Conservation (phyloP, 1,140 invertebrate species). For the Ganaspis sp. region DNA sequence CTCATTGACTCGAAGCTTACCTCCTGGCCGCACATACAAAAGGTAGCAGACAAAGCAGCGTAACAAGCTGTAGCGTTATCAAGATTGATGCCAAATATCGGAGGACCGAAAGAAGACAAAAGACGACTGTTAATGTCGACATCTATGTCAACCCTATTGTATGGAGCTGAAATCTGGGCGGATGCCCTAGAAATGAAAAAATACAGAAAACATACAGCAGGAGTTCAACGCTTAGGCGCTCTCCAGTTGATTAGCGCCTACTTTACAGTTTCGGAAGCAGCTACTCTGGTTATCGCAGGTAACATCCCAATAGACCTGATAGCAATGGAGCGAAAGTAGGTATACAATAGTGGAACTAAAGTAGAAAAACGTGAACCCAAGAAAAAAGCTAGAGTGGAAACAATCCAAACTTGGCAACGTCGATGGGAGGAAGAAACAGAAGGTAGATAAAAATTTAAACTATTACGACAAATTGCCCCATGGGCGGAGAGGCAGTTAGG, state of each 20-base stretch:
- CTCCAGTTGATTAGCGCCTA: constrained; percentile 35
- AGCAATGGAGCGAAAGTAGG: constrained; percentile 34
- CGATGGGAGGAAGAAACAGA: constrained; percentile 15
- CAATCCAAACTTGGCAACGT: constrained; percentile 31
- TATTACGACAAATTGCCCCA: constrained; percentile 29
- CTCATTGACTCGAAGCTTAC: constrained; percentile 41
- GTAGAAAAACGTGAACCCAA: constrained; percentile 19
- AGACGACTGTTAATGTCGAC: constrained; percentile 42
- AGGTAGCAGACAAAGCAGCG: constrained; percentile 40
- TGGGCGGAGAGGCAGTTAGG: constrained; percentile 45
- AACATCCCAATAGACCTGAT: constrained; percentile 46
- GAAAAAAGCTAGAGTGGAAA: constrained; percentile 10
- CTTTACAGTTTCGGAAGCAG: constrained; percentile 50
- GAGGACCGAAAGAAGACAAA: constrained; percentile 38
- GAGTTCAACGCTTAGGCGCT: constrained; percentile 14
- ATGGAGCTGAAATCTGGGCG: constrained; percentile 42
- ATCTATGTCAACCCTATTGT: constrained; percentile 45
- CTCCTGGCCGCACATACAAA: constrained; percentile 43
- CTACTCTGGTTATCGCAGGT: constrained; percentile 49
- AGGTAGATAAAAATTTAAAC: constrained; percentile 46
- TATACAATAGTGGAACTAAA: background rate
- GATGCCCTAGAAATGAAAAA: background rate
- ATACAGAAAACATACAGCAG: constrained; percentile 6
- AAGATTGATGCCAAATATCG: constrained; percentile 46
- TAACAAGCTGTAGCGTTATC: constrained; percentile 36